phyloP scores from a whole-genome alignment of 2,113 vertebrate species.

The Corythoichthys intestinalis region DNA sequence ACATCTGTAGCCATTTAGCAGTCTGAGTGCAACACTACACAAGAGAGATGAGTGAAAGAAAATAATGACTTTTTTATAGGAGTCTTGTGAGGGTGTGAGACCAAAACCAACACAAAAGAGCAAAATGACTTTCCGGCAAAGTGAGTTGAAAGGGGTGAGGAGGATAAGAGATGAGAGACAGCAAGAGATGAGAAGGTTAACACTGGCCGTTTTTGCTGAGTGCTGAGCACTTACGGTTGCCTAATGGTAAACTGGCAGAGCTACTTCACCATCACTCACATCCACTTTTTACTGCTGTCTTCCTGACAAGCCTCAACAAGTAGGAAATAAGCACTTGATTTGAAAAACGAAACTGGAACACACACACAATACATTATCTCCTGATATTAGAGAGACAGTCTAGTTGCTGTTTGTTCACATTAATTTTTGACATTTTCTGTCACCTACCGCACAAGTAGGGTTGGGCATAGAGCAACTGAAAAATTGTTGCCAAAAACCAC shows the following conservation, averaged over 20 bases:
- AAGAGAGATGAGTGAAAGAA: slow-evolving; percentile 24
- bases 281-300: slow-evolving; percentile 22
- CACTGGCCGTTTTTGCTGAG: slow-evolving; percentile 56
- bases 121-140: slow-evolving; percentile 20
- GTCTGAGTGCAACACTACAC: neutral
- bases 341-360: neutral
- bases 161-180: slow-evolving; percentile 5
- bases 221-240: slow-evolving; percentile 55
- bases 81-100: slow-evolving; percentile 3
- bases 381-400: neutral
- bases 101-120: slow-evolving; percentile 6
- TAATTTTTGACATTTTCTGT: neutral
- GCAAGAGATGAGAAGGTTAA: slow-evolving; percentile 40
- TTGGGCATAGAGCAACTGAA: no score
- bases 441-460: no score
- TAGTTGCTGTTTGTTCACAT: neutral
- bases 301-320: slow-evolving; percentile 44
- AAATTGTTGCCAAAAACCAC: no score
- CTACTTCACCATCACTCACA: slow-evolving; percentile 47
- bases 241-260: slow-evolving; percentile 53
- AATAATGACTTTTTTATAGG: slow-evolving; percentile 11
- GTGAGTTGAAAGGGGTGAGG: neutral
- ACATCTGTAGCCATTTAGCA: slow-evolving; percentile 24
- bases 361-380: slow-evolving; percentile 10
- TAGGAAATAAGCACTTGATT: slow-evolving; percentile 16